Base-by-base conservation (phyloP, 1,140 invertebrate genomes). In the Conopomorpha cramerella region DNA sequence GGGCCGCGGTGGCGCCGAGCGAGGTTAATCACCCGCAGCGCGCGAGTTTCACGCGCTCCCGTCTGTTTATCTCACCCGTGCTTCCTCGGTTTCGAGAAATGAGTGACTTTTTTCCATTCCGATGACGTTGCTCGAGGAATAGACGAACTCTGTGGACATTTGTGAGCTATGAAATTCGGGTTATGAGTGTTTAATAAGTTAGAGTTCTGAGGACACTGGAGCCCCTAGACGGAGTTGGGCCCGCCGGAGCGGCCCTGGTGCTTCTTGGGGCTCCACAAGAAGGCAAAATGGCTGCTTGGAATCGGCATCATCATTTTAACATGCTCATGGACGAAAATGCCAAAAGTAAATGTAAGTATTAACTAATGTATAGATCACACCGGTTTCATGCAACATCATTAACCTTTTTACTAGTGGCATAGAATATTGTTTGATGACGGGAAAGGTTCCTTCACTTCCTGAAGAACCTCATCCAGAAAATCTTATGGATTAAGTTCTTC, bases 241-340 rank as follows among this genome's bases (percentile, higher is more conserved):
- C 71, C 72, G 72, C 73, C 60, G 73, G 73, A 63, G 72, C 72
- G 68, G 72, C 72, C 66, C 68, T 74, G 57, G 73, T 72, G 66
- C 67, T 74, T 70, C 67, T 76, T 59, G 71, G 67, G 78, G 80
- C 79, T 76, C 77, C 79, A 55, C 76, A 76, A 67, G 74, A 78
- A 72, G 78, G 79, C 72, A 82, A 74, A 63, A 79, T 79, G 77
- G 77, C 81, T 73, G 83, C 83, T 77, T 86, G 84, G 84, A 86
- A 86, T 65, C 85, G 84, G 62, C 84, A 87, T 66, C 84, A 88
- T 72, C 84, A 86, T 61, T 80, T 86, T 56, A 78, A 71, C 64
- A 84, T 86, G 81, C 81, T 85, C 51, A 83, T 86, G 81, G 85
- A 87, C 67, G 85, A 86, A 64, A 78, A 77, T 67, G 82, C 81